Base-by-base conservation (phyloP, 2,797 vertebrate genomes). In the Smutsia gigantea region DNA sequence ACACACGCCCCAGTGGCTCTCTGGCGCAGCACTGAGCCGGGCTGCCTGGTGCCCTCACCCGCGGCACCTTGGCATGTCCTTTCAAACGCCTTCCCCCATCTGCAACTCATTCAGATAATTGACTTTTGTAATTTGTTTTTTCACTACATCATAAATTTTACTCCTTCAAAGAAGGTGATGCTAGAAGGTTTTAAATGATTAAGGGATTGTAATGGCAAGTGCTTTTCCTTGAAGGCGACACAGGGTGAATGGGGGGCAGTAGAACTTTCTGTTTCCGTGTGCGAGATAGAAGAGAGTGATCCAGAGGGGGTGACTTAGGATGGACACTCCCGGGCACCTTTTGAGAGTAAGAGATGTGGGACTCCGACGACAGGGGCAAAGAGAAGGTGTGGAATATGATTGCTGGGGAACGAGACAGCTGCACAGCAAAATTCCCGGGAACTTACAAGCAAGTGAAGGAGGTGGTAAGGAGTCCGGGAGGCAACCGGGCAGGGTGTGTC, bases 21-120 rank as follows among this genome's bases (percentile, higher is more conserved):
- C 46, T 29, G 19, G 23, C 39, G 14, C 34, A 61, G 18, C 5
- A 13, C 7, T 23, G 12, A 0, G 49, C n/a, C 66, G 11, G 1
- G 37, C 14, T 0, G 49, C n/a, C 69, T 8, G 1, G 37, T 92
- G 61, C 25, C n/a, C 23, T 79, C 74, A 68, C 42, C 2, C 8
- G n/a, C 0, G 42, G 42, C 63, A 59, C 57, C 46, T 87, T 91
- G 74, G 25, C 10, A 27, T 34, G 46, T 19, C 25, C 64, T 92
- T 93, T 75, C n/a, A 42, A 86, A 49, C 27, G 19, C 2, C 14
- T 17, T 82, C 4, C 1, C 29, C 25, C 9, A n/a, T 11, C 27
- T 95, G 23, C 4, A 93, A 66, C 23, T 96, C 68, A 95, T 86
- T 93, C 64, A 94, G 29, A 66, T 87, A 85, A 88, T n/a, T 90